Base-by-base conservation (phyloP, 2,888 invertebrate genomes). In the Trypoxylon attenuatum region DNA sequence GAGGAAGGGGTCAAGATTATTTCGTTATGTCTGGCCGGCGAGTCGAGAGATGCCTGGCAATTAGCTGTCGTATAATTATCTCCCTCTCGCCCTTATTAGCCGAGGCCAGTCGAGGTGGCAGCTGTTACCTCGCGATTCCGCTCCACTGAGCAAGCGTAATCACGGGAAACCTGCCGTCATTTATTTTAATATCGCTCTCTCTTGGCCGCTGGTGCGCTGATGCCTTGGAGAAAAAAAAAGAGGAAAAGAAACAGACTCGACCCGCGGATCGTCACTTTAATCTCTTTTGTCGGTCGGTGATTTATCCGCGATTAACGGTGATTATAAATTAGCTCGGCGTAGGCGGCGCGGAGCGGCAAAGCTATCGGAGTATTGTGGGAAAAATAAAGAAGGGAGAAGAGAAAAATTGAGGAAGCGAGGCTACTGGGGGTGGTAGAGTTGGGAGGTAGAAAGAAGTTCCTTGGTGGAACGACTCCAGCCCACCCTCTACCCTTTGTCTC, bases 21-120 rank as follows among this genome's bases (percentile, higher is more conserved):
- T 80, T 77, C 69, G 76, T 80, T 80, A 73, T 71, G 69, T 76
- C 76, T 72, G 67, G 70, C 65, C n/a, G 70, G 71, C 70, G 63
- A 71, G 72, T 45, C 59, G 59, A 62, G n/a, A n/a, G 78, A 69
- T 67, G 71, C 61, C 62, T 71, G 67, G 76, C 81, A 81, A 82
- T 82, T 82, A 81, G 77, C 73, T 71, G 61, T 78, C 75, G 77
- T 76, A 74, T 78, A 82, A 82, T 82, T 82, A 81, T 82, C 75
- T 69, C 66, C 33, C n/a, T 65, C 64, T 68, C 57, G 42, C 55
- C 49, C 63, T 69, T 75, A 71, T 74, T 74, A 65, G 63, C 55
- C 54, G 53, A 39, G 33, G 43, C 51, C 46, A 52, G 41, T 53
- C 56, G 52, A 61, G 65, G 61, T 58, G 61, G 65, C 68, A 65